A percentile compares a stretch with the other conserved stretches of the same genome.
Conservation (phyloP, 2,888 invertebrate genomes). For the Himalopsyche kuldschensis region DNA sequence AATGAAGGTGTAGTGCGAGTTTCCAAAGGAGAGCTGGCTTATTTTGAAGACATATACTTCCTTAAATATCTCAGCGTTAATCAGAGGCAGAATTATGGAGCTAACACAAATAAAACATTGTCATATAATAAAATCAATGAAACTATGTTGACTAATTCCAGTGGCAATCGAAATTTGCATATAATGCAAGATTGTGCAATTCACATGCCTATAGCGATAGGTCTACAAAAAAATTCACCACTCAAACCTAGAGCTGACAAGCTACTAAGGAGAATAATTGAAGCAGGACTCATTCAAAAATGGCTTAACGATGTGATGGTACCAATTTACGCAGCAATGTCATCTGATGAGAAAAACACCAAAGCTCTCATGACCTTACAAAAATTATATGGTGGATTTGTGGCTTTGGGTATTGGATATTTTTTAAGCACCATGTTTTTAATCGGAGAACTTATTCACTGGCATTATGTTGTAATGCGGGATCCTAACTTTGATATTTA, state of each 20-base stretch:
- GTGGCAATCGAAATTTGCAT: conserved; percentile 63
- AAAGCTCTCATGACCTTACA: conserved; percentile 77
- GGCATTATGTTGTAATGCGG: conserved; percentile 64
- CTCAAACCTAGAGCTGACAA: conserved; percentile 69
- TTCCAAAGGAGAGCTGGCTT: conserved; percentile 71
- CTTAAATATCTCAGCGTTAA: conserved; percentile 67
- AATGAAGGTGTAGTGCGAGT: conserved; percentile 68
- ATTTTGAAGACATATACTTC: conserved; percentile 77
- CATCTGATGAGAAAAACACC: conserved; percentile 60
- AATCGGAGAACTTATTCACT: conserved; percentile 66
- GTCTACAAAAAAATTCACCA: conserved; percentile 80
- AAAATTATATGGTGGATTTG: conserved; percentile 77
- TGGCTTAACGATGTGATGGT: conserved; percentile 78
- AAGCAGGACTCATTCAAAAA: conserved; percentile 76
- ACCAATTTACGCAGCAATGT: conserved; percentile 57
- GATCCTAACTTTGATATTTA: conserved; percentile 76
- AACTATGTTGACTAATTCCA: conserved; percentile 42
- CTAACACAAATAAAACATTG: conserved; percentile 26
- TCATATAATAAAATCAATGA: neutral
- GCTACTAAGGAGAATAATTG: conserved; percentile 67
- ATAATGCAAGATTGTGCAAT: conserved; percentile 82
- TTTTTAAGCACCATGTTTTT: conserved; percentile 61
- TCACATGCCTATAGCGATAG: conserved; percentile 79
- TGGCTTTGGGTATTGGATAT: conserved; percentile 73
- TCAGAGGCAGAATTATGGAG: conserved; percentile 52